Evolutionary conservation across 2,797 vertebrate genomes (phyloP).

Genomic region (Morelia viridis): DNA sequence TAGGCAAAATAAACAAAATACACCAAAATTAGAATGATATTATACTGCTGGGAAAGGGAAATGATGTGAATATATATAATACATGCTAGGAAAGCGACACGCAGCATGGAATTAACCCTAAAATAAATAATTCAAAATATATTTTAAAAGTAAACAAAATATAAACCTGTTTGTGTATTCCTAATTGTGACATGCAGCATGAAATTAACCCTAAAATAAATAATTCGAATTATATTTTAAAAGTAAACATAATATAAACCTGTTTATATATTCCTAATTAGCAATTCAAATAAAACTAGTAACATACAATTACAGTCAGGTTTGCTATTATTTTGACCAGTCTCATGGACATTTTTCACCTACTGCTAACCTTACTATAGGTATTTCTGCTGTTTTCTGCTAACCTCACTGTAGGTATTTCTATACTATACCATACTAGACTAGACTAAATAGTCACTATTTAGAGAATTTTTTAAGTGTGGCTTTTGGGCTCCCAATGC

Average conservation of each 20-base stretch:
- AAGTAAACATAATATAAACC: not conserved
- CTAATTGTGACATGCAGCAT: not conserved
- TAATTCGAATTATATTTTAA: not conserved
- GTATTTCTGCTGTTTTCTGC: not conserved
- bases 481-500: not conserved
- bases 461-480: not conserved
- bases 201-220: not conserved
- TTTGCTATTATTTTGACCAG: not conserved
- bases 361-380: not conserved
- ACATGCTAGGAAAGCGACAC: not conserved
- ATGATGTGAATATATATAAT: slow-evolving; percentile 33
- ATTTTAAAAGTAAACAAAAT: slow-evolving; percentile 12
- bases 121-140: not conserved
- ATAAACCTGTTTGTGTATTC: not conserved
- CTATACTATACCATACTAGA: not conserved
- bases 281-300: not conserved
- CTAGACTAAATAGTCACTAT: not conserved
- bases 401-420: not conserved
- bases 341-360: not conserved
- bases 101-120: not conserved
- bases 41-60: slow-evolving; percentile 30
- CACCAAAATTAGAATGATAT: slow-evolving; percentile 33
- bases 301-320: not conserved
- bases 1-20: slow-evolving; percentile 55
- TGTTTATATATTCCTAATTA: slow-evolving; percentile 8